Evolutionary conservation across 2,888 invertebrate genomes (phyloP).

Genomic region (Tenthredo mesomela): DNA sequence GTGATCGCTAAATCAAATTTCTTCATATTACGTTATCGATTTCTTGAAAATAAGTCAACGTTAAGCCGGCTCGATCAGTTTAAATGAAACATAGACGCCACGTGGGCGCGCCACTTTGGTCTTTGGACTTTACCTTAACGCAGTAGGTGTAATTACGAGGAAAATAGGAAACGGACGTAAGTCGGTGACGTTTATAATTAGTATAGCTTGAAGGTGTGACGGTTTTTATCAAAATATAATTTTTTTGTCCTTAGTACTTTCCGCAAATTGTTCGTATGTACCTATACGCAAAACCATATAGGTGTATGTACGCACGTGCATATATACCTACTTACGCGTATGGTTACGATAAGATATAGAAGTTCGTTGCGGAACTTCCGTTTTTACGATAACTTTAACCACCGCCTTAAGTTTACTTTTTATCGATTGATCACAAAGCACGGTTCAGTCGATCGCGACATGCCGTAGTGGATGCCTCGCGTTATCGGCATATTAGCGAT

Average conservation of each 20-base stretch:
- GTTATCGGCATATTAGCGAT: conserved; percentile 48
- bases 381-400: conserved; percentile 28
- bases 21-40: not conserved
- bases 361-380: conserved; percentile 38
- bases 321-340: not conserved
- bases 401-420: conserved; percentile 29
- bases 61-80: conserved; percentile 14
- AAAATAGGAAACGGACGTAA: not conserved
- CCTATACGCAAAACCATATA: not conserved
- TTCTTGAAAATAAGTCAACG: conserved; percentile 17
- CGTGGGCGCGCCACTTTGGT: not conserved
- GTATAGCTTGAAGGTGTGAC: not conserved
- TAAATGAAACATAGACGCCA: conserved; percentile 11
- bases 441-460: conserved; percentile 51
- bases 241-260: too few relatives aligned
- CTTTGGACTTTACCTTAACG: conserved; percentile 26
- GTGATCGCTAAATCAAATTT: conserved; percentile 4
- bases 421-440: conserved; percentile 51
- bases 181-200: not conserved
- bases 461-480: conserved; percentile 46
- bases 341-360: conserved; percentile 37
- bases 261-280: not conserved
- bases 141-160: not conserved
- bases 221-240: not conserved
- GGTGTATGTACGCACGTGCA: not conserved